Percentiles rank a stretch among this genome's conserved stretches.
These are phyloP conservation scores for Beroe forskalii DNA, from an alignment of 37 sponge, comb jelly and placozoan genomes.

Conservation along the genomic window DNA sequence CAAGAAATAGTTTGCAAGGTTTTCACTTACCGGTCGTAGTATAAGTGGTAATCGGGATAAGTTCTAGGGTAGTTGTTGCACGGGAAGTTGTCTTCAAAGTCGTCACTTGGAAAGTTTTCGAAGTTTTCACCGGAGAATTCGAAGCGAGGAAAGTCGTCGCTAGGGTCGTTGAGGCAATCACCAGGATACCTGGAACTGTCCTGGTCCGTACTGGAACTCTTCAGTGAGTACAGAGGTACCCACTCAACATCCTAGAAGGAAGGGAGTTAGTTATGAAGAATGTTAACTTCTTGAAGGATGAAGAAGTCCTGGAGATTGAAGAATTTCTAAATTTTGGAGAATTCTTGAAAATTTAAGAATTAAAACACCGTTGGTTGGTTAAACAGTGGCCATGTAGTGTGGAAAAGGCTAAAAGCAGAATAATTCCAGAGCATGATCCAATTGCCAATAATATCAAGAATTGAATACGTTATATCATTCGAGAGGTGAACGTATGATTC, in stretches of 20 bases:
- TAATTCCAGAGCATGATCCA: too few relatives aligned
- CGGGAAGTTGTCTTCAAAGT: neutral
- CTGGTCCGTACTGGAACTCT: neutral
- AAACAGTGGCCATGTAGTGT: too few relatives aligned
- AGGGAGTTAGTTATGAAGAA: neutral
- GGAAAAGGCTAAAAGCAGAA: too few relatives aligned
- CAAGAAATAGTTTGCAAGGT: too few relatives aligned
- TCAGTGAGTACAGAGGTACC: neutral
- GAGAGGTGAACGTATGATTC: too few relatives aligned
- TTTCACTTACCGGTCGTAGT: conserved; percentile 43
- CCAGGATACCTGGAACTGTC: neutral
- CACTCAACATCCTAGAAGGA: conserved; percentile 10
- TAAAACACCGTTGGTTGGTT: too few relatives aligned
- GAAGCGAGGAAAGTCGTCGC: neutral
- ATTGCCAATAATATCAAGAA: too few relatives aligned
- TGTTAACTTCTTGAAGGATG: too few relatives aligned
- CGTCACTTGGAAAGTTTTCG: neutral
- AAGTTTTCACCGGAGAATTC: neutral
- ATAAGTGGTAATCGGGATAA: conserved; percentile 57
- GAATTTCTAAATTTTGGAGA: too few relatives aligned
- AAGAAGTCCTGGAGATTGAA: too few relatives aligned
- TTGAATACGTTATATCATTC: too few relatives aligned
- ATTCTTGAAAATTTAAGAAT: too few relatives aligned
- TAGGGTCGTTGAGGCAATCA: neutral
- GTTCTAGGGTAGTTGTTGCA: neutral